These are phyloP conservation scores for Micronycteris hirsuta DNA, from an alignment of 2,113 vertebrate genomes.

Conservation along the genomic window DNA sequence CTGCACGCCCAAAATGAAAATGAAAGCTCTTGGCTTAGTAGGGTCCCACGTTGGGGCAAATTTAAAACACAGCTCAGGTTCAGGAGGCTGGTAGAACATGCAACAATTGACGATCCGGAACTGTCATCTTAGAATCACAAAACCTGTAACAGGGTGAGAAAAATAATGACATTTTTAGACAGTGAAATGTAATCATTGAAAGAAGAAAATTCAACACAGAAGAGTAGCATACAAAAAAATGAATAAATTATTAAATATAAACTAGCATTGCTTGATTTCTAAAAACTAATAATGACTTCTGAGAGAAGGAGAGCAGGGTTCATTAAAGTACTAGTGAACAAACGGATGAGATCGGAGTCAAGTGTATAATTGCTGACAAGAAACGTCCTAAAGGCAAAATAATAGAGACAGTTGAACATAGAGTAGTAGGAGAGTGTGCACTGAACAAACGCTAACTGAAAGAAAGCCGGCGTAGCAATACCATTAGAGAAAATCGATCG, in stretches of 20 bases:
- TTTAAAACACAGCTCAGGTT: background rate
- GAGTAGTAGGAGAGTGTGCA: background rate
- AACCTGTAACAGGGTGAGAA: background rate
- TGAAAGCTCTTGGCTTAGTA: background rate
- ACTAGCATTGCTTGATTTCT: background rate
- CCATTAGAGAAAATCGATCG: background rate
- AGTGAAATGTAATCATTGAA: background rate
- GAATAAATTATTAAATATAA: background rate
- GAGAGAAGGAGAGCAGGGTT: background rate
- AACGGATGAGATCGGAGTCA: background rate
- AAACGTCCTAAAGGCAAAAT: background rate
- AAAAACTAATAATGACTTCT: background rate
- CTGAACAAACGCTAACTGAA: background rate
- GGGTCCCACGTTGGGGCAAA: background rate
- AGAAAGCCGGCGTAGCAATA: background rate
- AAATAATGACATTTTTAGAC: background rate
- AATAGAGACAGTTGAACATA: background rate
- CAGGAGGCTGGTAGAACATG: background rate
- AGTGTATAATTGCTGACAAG: background rate
- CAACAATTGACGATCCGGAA: background rate
- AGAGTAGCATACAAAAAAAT: background rate
- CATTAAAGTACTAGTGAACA: background rate
- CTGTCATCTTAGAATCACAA: background rate
- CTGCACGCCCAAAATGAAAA: background rate
- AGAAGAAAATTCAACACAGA: background rate